Percentiles rank a stretch among this genome's conserved stretches.
phyloP scores from a whole-genome alignment of 2,113 vertebrate genomes.

The Sylvia atricapilla region DNA sequence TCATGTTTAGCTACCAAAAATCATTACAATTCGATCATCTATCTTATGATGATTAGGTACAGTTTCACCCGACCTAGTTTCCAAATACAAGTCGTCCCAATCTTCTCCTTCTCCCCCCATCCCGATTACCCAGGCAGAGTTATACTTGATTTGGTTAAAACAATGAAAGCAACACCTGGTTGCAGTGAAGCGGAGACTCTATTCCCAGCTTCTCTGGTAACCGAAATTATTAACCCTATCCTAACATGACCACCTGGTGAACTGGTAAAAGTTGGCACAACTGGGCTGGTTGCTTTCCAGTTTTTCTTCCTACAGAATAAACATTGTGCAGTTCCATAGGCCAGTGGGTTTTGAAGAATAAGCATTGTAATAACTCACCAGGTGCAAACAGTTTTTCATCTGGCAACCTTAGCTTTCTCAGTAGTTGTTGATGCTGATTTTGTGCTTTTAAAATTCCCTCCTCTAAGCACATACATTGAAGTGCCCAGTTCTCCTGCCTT shows the following conservation, averaged over 20 bases:
- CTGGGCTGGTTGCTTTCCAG: neutral
- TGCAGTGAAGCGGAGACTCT: no score
- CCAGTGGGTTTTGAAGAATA: neutral
- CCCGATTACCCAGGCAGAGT: no score
- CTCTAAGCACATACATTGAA: neutral
- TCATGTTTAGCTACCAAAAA: no score
- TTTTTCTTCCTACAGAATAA: neutral
- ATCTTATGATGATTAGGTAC: no score
- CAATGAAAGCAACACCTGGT: no score
- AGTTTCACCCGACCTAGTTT: no score
- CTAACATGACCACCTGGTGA: neutral
- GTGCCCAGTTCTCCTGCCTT: neutral
- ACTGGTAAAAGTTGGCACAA: neutral
- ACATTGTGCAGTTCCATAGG: neutral
- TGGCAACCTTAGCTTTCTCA: neutral
- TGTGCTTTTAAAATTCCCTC: neutral
- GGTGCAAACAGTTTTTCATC: neutral
- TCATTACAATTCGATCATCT: no score
- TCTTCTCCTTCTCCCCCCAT: no score
- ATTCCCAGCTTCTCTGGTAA: no score
- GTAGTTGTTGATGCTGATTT: neutral
- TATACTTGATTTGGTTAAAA: no score
- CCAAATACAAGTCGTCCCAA: no score
- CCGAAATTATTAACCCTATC: no score
- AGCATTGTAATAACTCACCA: neutral